Evolutionary conservation across 2,797 vertebrate genomes (phyloP), one percentile per base, ranked within the genome.

Genomic region (Esox lucius): DNA sequence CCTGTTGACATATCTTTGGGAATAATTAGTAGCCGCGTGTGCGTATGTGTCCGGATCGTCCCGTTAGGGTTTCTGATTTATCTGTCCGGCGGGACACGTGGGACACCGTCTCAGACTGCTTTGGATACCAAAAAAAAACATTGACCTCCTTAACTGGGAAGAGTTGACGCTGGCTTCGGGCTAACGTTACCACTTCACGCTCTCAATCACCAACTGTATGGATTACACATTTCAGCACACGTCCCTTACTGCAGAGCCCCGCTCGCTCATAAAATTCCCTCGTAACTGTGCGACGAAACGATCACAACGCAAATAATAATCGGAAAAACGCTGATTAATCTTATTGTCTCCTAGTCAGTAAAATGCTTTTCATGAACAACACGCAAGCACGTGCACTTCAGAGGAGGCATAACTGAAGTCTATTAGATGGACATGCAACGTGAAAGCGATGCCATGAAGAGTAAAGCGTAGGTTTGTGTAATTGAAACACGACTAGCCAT

Each of bases 171-270:
- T 11, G 42, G 42, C 42, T 46, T 11, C 42, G 42, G 39, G 42
- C 42, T 92, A 69, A 86, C 46, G 75, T 91, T 91, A 22, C 51
- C 6, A 61, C 16, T 89, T 91, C 75, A 65, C 6, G 8, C 16
- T 19, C 62, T 65, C 28, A 33, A 59, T 24, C 82, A 51, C 75
- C 70, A 85, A 81, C 84, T 83, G 88, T 90, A 87, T 90, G 80
- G 87, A 89, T 92, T 88, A 90, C 92, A 91, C 85, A 82, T 90
- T 92, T 92, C 91, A 91, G 92, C 92, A 92, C 90, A 86, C 86
- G 86, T 75, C 51, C 62, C 51, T 86, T 82, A 84, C 78, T 19
- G 22, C 22, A 22, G 56, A 9, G 51, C 8, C 1, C 22, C 8
- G 22, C 56, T 70, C 42, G 9, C 78, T 74, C 69, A 78, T 28